Conservation (phyloP, 2,113 vertebrate species). For the Hippocampus guttulatus region DNA sequence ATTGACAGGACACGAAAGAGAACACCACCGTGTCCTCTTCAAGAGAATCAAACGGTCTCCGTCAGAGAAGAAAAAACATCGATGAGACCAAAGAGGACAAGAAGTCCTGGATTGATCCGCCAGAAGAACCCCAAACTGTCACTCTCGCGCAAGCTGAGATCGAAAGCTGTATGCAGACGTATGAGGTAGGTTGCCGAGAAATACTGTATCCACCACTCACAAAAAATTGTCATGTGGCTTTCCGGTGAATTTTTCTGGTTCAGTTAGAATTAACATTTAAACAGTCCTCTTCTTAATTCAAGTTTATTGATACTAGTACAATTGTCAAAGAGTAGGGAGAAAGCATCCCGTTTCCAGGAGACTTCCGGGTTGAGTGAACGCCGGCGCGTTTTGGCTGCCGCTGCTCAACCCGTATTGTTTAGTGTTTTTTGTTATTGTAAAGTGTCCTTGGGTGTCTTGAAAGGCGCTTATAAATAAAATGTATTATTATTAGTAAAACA, state of each 20-base stretch:
- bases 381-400: too few relatives aligned
- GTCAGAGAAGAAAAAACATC: constrained; percentile 52
- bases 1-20: constrained; percentile 46
- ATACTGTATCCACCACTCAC: not conserved
- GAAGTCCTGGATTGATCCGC: constrained; percentile 91
- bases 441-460: too few relatives aligned
- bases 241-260: not conserved
- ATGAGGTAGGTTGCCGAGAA: constrained; percentile 74
- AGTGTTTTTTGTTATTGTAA: too few relatives aligned
- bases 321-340: too few relatives aligned
- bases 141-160: constrained; percentile 89
- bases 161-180: constrained; percentile 95
- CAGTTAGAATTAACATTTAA: not conserved
- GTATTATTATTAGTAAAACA: too few relatives aligned
- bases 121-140: constrained; percentile 75
- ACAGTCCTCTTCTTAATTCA: too few relatives aligned
- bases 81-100: constrained; percentile 65
- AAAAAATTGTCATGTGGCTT: not conserved
- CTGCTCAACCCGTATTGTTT: too few relatives aligned
- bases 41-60: constrained; percentile 39
- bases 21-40: constrained; percentile 12
- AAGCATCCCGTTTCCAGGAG: too few relatives aligned
- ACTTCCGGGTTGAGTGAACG: too few relatives aligned
- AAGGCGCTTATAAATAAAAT: too few relatives aligned
- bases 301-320: too few relatives aligned